These are phyloP conservation scores for Sisyra terminalis DNA, from an alignment of 2,888 invertebrate genomes.

Conservation along the genomic window DNA sequence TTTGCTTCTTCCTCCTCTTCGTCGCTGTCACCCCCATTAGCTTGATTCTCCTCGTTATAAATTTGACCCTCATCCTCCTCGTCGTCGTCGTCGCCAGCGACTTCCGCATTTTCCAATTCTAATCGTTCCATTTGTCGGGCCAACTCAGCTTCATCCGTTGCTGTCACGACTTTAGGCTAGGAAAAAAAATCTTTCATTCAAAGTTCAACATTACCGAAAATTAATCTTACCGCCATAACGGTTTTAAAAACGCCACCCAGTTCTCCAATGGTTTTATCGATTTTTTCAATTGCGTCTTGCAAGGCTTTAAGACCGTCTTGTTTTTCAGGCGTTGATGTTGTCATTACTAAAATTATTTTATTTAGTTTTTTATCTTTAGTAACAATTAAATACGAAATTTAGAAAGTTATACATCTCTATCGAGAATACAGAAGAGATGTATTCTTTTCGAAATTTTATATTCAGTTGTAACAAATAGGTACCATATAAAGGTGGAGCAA, in stretches of 20 bases:
- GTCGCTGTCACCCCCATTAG: conserved; percentile 26
- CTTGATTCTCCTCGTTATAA: conserved; percentile 29
- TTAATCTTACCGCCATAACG: conserved; percentile 70
- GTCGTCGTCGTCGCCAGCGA: conserved; percentile 76
- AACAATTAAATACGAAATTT: background rate
- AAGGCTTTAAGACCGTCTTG: conserved; percentile 81
- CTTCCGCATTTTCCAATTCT: conserved; percentile 87
- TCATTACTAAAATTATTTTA: conserved; percentile 74
- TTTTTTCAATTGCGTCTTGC: conserved; percentile 76
- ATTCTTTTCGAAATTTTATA: background rate
- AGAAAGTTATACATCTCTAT: background rate
- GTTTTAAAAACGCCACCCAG: conserved; percentile 86
- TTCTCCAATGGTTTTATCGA: conserved; percentile 63
- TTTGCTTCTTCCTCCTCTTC: conserved; percentile 22
- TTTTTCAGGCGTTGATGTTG: conserved; percentile 94
- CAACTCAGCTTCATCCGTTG: conserved; percentile 92
- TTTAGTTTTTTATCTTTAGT: no score
- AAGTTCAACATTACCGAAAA: background rate
- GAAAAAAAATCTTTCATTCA: conserved; percentile 13
- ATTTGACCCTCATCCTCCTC: conserved; percentile 46
- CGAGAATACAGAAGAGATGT: background rate
- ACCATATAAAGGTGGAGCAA: conserved; percentile 94
- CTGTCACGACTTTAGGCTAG: conserved; percentile 94
- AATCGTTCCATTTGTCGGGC: conserved; percentile 86
- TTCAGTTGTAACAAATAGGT: conserved; percentile 18